Percentiles rank a stretch among this genome's conserved stretches.
Conservation (phyloP, 2,113 vertebrate species). For the Orthonyx spaldingii region DNA sequence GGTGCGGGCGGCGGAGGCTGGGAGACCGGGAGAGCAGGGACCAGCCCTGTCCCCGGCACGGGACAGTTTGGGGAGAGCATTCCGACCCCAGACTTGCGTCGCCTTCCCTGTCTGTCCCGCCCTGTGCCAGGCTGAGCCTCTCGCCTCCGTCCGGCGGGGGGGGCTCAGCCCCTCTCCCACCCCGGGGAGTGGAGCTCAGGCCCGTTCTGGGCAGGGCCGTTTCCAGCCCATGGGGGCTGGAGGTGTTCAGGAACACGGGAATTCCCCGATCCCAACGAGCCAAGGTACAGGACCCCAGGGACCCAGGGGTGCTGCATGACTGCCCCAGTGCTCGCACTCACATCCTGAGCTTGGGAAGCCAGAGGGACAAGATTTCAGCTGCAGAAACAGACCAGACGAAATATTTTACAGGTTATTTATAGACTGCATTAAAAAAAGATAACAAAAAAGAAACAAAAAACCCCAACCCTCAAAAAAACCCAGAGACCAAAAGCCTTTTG, state of each 20-base stretch:
- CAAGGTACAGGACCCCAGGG: neutral
- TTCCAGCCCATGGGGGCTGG: rapidly evolving
- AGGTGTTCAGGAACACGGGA: neutral
- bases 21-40: neutral
- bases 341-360: neutral
- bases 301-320: rapidly evolving
- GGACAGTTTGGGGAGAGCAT: neutral
- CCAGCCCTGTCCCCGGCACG: too few species aligned
- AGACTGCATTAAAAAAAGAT: neutral
- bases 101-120: neutral
- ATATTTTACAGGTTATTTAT: conserved; percentile 36
- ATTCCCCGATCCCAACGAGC: rapidly evolving
- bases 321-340: neutral
- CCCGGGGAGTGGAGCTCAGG: neutral
- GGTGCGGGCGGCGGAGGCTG: neutral
- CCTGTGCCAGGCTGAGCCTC: neutral
- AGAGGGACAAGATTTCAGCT: neutral
- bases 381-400: neutral
- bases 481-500: neutral
- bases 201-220: rapidly evolving
- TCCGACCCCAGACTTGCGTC: neutral
- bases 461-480: rapidly evolving
- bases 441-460: neutral
- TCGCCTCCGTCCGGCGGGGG: rapidly evolving
- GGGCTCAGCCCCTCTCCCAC: neutral